Percentiles rank a stretch among this genome's conserved stretches.
phyloP scores from a whole-genome alignment of 2,888 invertebrate species.

The Agrotis exclamationis region DNA sequence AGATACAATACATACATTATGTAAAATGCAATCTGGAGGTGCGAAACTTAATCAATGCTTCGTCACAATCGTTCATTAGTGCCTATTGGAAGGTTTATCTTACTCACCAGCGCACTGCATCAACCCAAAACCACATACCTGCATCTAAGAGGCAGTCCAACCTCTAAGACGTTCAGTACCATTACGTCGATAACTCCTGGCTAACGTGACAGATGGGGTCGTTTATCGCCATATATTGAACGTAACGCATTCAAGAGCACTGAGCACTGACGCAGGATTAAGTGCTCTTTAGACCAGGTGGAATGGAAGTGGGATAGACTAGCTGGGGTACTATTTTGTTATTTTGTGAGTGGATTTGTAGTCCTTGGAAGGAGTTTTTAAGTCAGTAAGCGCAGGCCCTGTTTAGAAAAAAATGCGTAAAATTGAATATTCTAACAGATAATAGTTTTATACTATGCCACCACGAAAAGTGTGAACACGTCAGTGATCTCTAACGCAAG shows the following conservation, averaged over 20 bases:
- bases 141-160: not conserved
- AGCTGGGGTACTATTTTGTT: not conserved
- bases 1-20: too few species aligned
- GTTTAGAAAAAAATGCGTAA: not conserved
- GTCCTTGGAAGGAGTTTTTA: not conserved
- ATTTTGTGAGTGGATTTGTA: not conserved
- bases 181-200: slow-evolving; percentile 49
- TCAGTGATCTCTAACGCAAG: too few species aligned
- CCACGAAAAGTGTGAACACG: too few species aligned
- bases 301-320: slow-evolving; percentile 13
- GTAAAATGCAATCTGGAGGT: too few species aligned
- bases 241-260: slow-evolving; percentile 53
- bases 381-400: not conserved
- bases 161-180: slow-evolving; percentile 40
- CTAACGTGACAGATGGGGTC: slow-evolving; percentile 48
- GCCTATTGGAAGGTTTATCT: too few species aligned
- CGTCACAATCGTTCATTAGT: too few species aligned
- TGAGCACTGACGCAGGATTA: slow-evolving; percentile 44
- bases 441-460: too few species aligned
- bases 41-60: too few species aligned
- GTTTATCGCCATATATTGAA: slow-evolving; percentile 57
- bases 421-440: not conserved
- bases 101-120: not conserved
- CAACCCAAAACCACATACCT: not conserved
- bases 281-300: slow-evolving; percentile 29